Evolutionary conservation across 1,140 invertebrate species (phyloP).

Genomic region (Hormaphis cornu): DNA sequence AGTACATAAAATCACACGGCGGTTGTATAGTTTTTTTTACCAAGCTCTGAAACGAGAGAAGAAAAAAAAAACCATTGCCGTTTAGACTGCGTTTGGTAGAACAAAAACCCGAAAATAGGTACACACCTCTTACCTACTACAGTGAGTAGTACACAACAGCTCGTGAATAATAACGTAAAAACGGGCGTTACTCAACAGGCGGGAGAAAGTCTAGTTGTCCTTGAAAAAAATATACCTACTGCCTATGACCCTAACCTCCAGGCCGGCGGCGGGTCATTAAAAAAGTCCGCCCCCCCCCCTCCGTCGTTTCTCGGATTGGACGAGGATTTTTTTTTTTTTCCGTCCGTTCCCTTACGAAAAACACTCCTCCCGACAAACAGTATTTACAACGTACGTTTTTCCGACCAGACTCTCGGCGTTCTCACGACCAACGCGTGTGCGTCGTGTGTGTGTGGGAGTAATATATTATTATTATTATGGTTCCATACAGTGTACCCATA

Average conservation of each 20-base stretch:
- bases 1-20: too few species aligned
- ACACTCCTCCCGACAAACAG: neutral
- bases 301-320: neutral
- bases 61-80: too few species aligned
- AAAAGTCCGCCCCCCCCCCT: neutral
- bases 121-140: too few species aligned
- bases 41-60: too few species aligned
- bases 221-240: slow-evolving; percentile 9
- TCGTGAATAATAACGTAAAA: neutral
- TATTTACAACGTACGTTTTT: neutral
- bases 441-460: neutral
- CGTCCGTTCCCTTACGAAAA: slow-evolving; percentile 3
- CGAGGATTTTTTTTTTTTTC: neutral
- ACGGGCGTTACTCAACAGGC: neutral
- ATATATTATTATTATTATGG: neutral
- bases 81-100: too few species aligned
- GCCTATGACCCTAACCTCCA: slow-evolving; percentile 24
- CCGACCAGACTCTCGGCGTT: too few species aligned
- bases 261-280: slow-evolving; percentile 11
- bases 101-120: too few species aligned
- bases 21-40: too few species aligned
- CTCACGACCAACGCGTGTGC: neutral
- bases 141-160: too few species aligned
- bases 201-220: slow-evolving; percentile 30
- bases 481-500: neutral